phyloP scores from a whole-genome alignment of 2,888 invertebrate genomes.

The Monoplex corrugatus region DNA sequence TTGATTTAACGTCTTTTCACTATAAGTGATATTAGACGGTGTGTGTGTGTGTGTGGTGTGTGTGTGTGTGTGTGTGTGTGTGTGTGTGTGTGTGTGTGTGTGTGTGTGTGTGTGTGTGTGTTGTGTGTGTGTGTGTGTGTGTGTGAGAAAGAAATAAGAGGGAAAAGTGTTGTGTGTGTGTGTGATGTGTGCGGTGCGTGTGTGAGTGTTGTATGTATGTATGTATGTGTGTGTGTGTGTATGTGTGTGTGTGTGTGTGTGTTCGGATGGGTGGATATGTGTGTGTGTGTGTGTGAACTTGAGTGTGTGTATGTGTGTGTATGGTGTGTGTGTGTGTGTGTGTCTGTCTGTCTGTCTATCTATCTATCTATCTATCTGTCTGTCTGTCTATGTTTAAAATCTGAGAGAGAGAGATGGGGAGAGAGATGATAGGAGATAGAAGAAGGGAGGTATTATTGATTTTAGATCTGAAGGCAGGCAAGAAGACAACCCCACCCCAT shows the following conservation, averaged over 20 bases:
- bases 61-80: background rate
- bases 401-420: too few relatives aligned
- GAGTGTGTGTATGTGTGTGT: background rate
- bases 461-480: too few relatives aligned
- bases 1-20: too few relatives aligned
- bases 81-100: background rate
- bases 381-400: too few relatives aligned
- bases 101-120: background rate
- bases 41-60: background rate
- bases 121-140: constrained; percentile 19
- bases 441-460: too few relatives aligned
- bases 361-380: too few relatives aligned
- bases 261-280: background rate
- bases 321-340: background rate
- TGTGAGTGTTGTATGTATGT: too few relatives aligned
- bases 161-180: background rate
- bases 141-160: background rate
- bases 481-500: too few relatives aligned
- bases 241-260: background rate
- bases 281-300: background rate
- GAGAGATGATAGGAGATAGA: too few relatives aligned
- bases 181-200: background rate
- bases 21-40: background rate
- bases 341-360: background rate
- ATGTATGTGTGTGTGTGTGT: background rate